Evolutionary conservation across 2,113 vertebrate genomes (phyloP).

Genomic region (Brevimyrus niger): DNA sequence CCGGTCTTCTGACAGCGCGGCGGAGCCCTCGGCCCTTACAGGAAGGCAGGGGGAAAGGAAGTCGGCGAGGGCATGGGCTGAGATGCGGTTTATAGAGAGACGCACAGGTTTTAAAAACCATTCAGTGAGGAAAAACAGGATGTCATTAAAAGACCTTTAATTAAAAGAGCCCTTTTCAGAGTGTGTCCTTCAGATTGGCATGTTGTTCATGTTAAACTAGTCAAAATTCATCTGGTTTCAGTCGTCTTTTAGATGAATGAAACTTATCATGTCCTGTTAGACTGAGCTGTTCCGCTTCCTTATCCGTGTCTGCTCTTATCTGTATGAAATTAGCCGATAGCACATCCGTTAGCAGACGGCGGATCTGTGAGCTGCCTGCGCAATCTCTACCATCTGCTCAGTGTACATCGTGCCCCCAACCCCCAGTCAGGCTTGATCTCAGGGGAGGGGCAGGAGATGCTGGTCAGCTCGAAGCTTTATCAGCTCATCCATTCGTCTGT

Average conservation of each 20-base stretch:
- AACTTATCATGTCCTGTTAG: constrained; percentile 1
- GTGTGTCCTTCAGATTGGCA: neutral
- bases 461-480: neutral
- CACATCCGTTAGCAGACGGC: neutral
- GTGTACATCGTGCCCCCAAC: neutral
- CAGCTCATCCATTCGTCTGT: neutral
- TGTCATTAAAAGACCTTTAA: neutral
- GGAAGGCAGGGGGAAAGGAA: neutral
- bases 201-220: neutral
- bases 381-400: neutral
- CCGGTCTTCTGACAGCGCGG: neutral
- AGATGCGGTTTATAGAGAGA: neutral
- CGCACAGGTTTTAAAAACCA: neutral
- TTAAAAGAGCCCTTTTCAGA: neutral
- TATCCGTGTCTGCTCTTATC: neutral
- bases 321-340: neutral
- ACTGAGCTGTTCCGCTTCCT: neutral
- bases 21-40: neutral
- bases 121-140: neutral
- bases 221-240: neutral
- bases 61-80: neutral
- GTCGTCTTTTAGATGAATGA: neutral
- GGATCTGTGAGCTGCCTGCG: neutral
- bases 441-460: neutral
- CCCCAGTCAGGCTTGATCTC: neutral